These are phyloP conservation scores for Alethe diademata DNA, from an alignment of 2,113 vertebrate genomes.

Conservation along the genomic window DNA sequence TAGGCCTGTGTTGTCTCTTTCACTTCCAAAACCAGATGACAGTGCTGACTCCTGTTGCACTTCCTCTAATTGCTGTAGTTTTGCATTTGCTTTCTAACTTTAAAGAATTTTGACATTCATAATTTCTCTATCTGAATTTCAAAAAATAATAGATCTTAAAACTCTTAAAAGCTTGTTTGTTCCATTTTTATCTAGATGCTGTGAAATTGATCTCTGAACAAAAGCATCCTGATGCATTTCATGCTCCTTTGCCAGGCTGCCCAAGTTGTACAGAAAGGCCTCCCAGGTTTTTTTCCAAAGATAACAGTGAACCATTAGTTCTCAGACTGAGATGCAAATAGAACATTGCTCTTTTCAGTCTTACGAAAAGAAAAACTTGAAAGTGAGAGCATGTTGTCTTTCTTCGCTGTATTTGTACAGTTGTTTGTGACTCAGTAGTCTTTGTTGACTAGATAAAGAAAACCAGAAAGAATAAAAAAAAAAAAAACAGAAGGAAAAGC, in stretches of 20 bases:
- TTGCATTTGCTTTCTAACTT: neutral
- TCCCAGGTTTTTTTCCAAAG: neutral
- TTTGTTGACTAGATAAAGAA: neutral
- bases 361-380: neutral
- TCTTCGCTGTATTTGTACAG: neutral
- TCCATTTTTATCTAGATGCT: neutral
- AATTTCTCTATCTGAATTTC: neutral
- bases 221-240: neutral
- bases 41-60: neutral
- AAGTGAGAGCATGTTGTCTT: neutral
- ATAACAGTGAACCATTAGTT: neutral
- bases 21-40: neutral
- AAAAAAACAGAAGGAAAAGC: neutral
- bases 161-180: neutral
- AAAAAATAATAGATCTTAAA: neutral
- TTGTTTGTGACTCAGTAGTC: neutral
- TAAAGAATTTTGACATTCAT: neutral
- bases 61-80: neutral
- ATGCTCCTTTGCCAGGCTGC: neutral
- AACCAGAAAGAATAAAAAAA: neutral
- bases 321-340: neutral
- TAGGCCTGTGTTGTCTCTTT: neutral
- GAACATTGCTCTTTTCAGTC: neutral
- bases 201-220: neutral
- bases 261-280: neutral